Base-by-base conservation (phyloP, 2,113 vertebrate genomes). In the Numida meleagris region DNA sequence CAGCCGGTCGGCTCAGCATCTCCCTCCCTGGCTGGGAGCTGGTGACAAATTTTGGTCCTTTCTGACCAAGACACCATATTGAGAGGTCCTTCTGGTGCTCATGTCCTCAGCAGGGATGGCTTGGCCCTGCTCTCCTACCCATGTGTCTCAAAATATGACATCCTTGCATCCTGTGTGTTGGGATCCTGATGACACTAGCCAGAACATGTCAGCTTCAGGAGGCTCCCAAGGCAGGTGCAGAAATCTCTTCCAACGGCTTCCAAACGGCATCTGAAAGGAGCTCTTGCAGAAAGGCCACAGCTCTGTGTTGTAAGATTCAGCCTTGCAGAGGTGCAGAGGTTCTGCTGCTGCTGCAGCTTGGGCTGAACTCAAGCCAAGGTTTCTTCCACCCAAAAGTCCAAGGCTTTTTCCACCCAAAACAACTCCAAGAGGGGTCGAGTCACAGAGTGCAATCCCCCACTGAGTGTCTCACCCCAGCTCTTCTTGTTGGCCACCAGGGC, bases 1-100 rank as follows among this genome's bases (percentile, higher is more conserved):
- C n/a, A 0, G 0, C 21, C 2, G 2, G 33, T 66, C 8, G 0
- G 25, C 33, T 74, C 1, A 0, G 14, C 2, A 6, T 48, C 46
- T 50, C 46, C 4, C n/a, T 38, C 25, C 34, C 46, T 34, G 25
- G 36, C 68, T 48, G 48, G 17, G 14, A 29, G 46, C 19, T 20
- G 46, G 46, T 34, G 68, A 14, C 34, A 25, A 5, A 20, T 14
- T 51, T 36, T 36, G 12, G 25, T 50, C n/a, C 46, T 36, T 19
- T 48, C 67, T 48, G 46, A 34, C n/a, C 27, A 34, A 29, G n/a
- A 29, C 46, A 18, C 34, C 9, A 24, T 9, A 1, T 36, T 42
- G 2, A 1, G 24, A 1, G 2, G 45, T 70, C 38, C 23, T 85
- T 24, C 51, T 66, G 48, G 43, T 0, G 1, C 58, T 48, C 25